Base-by-base conservation (phyloP, 2,888 invertebrate genomes). In the Meiosimyza decipiens region DNA sequence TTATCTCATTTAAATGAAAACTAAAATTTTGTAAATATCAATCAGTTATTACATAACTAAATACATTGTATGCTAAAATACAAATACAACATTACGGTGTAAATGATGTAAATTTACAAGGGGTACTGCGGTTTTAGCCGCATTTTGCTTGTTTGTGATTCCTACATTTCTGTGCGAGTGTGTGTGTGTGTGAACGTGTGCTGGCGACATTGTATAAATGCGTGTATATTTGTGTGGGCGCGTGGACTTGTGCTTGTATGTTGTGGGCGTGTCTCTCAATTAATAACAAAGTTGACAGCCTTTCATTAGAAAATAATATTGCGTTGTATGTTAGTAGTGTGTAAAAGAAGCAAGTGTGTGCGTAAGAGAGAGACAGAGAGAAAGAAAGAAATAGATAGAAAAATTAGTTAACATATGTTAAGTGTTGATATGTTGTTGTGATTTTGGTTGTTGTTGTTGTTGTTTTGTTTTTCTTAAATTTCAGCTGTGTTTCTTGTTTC, bases 251-350 rank as follows among this genome's bases (percentile, higher is more conserved):
- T 22, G 57, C 57, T 55, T 12, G 57, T 57, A 18, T 18, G 57
- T 15, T 55, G 22, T 6, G 28, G 13, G 28, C 54, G 51, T 62
- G 28, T 54, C 51, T 13, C 59, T 75, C 71, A 77, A 75, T 77
- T 74, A 59, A 76, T 75, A 73, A 73, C 76, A 55, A 72, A 72
- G 55, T 40, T 22, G n/a, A 62, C 68, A 40, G 72, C 62, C 72
- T 68, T 51, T 64, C 11, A 51, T 51, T 50, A 15, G 33, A 57
- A 62, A 62, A 40, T 22, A 6, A 40, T 40, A 40, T 6, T 9
- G 40, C 40, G 9, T 40, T 40, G 40, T 7, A 9, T 40, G 40
- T 33, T 16, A 33, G n/a, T 9, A 62, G 60, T 33, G 15, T n/a
- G 13, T 11, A 60, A 40, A 47, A 7, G 28, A 18, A 63, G 57